A percentile compares a stretch with the other conserved stretches of the same genome.
phyloP scores from a whole-genome alignment of 2,797 vertebrate species.

The Poeciliopsis presidionis region DNA sequence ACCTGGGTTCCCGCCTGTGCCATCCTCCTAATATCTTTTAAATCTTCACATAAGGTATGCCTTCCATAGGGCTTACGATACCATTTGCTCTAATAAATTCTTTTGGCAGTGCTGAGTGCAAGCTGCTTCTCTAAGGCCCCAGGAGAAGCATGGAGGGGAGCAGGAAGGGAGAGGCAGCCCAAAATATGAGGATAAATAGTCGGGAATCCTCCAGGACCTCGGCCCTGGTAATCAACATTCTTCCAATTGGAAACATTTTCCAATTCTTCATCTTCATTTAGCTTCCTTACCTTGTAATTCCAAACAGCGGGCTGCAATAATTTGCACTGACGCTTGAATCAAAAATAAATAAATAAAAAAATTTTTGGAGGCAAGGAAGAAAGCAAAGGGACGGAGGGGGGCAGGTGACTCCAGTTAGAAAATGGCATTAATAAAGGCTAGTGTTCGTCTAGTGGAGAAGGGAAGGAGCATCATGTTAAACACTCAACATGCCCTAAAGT shows the following conservation, averaged over 20 bases:
- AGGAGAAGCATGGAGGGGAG: constrained; percentile 67
- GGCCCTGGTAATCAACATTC: constrained; percentile 80
- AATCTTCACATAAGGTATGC: constrained; percentile 90
- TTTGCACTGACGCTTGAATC: constrained; percentile 74
- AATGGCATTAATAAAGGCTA: constrained; percentile 82
- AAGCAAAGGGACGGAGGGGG: constrained; percentile 12
- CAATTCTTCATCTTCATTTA: constrained; percentile 87
- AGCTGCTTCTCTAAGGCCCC: constrained; percentile 83
- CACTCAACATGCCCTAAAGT: constrained; percentile 80
- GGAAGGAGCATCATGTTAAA: constrained; percentile 81
- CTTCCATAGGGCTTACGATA: constrained; percentile 89
- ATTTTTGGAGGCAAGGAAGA: constrained; percentile 26
- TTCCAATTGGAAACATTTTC: constrained; percentile 86
- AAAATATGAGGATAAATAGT: constrained; percentile 87
- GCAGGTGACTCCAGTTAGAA: constrained; percentile 71
- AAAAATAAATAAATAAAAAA: constrained; percentile 51
- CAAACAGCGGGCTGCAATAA: constrained; percentile 76
- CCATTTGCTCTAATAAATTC: constrained; percentile 90
- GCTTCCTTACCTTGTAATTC: constrained; percentile 77
- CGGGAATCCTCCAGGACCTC: constrained; percentile 82
- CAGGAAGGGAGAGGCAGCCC: constrained; percentile 78
- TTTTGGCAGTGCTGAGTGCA: constrained; percentile 85
- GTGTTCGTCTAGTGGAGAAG: constrained; percentile 78
- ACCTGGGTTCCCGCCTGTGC: constrained; percentile 84
- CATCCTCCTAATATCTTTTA: constrained; percentile 88